Evolutionary conservation across 2,797 vertebrate species (phyloP).

Genomic region (Takifugu ocellatus): DNA sequence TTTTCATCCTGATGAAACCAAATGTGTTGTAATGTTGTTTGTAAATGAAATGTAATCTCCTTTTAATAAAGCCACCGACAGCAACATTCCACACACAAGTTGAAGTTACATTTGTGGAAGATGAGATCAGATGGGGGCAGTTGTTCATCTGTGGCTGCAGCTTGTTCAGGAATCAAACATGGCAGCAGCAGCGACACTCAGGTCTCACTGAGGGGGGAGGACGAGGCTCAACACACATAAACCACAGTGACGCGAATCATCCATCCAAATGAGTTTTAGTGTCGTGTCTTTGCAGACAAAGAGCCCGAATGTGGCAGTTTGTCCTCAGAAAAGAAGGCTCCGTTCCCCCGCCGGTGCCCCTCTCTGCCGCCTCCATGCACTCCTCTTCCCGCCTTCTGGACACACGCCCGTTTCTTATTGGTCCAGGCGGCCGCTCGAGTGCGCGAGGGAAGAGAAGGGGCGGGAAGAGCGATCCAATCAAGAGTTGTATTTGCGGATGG

Average conservation of each 20-base stretch:
- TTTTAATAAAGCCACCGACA: no score
- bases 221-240: neutral
- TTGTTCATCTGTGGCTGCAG: no score
- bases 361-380: constrained; percentile 23
- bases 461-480: constrained; percentile 44
- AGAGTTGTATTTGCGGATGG: constrained; percentile 51
- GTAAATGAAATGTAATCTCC: no score
- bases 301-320: constrained; percentile 40
- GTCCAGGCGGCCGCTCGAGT: constrained; percentile 20
- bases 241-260: neutral
- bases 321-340: constrained; percentile 34
- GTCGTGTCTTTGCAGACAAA: constrained; percentile 37
- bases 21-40: no score
- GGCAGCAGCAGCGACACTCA: neutral
- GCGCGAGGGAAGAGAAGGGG: constrained; percentile 3
- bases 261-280: neutral
- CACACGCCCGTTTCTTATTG: constrained; percentile 55
- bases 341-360: constrained; percentile 41
- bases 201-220: no score
- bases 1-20: no score
- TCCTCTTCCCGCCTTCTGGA: constrained; percentile 38
- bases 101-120: no score
- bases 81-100: no score
- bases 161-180: no score
- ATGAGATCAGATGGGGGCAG: no score